These are phyloP conservation scores for Pocillopora verrucosa DNA, from an alignment of 64 coral and sea anemone species.

Conservation along the genomic window DNA sequence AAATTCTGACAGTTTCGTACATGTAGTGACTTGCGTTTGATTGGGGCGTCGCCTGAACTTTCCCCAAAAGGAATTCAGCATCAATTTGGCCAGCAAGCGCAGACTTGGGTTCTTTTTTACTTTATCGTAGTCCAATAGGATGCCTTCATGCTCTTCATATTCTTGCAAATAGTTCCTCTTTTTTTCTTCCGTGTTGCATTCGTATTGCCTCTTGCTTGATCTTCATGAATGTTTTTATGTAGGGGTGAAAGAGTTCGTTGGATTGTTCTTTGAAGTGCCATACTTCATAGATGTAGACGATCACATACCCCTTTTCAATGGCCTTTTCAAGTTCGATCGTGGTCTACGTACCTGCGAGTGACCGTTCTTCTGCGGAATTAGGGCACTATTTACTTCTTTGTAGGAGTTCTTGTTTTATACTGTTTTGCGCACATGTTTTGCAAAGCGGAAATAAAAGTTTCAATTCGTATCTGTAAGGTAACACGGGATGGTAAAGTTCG, in stretches of 20 bases:
- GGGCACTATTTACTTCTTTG: background rate
- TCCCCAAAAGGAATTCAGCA: slow-evolving; percentile 16
- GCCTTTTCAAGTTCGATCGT: slow-evolving; percentile 18
- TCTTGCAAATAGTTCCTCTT: background rate
- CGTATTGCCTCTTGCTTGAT: slow-evolving; percentile 1
- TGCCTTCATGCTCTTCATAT: background rate
- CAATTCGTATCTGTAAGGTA: background rate
- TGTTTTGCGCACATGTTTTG: background rate
- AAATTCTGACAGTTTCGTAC: background rate
- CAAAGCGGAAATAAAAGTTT: slow-evolving; percentile 55
- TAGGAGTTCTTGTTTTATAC: background rate
- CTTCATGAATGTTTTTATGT: background rate
- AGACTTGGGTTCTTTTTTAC: slow-evolving; percentile 22
- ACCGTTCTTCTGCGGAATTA: background rate
- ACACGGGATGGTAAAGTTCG: slow-evolving; percentile 14
- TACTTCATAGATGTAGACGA: slow-evolving; percentile 3
- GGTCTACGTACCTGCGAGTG: slow-evolving; percentile 5
- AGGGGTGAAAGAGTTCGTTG: background rate
- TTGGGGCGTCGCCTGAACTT: background rate
- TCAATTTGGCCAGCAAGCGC: background rate
- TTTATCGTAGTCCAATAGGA: background rate
- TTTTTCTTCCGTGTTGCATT: background rate
- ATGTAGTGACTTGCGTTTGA: slow-evolving; percentile 5
- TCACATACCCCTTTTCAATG: slow-evolving; percentile 17
- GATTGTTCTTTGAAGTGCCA: background rate